phyloP scores from a whole-genome alignment of 2,888 invertebrate genomes.

The Metalampra italica region DNA sequence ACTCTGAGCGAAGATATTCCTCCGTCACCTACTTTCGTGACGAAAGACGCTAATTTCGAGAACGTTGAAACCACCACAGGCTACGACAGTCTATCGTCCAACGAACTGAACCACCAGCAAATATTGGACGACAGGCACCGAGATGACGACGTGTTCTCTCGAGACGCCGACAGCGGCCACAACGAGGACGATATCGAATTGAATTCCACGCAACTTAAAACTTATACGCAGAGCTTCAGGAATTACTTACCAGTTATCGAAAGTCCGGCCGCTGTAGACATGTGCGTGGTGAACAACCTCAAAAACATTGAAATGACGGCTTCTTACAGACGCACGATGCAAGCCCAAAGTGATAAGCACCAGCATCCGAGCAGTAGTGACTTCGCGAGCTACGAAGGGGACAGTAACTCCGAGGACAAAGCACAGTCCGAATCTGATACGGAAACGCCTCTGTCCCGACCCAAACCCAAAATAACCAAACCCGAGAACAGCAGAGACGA shows the following conservation, averaged over 20 bases:
- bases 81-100: slow-evolving; percentile 67
- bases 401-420: slow-evolving; percentile 79
- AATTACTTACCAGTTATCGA: slow-evolving; percentile 71
- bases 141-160: slow-evolving; percentile 49
- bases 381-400: slow-evolving; percentile 75
- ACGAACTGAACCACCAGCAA: slow-evolving; percentile 61
- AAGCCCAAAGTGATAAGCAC: slow-evolving; percentile 28
- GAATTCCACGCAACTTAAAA: slow-evolving; percentile 78
- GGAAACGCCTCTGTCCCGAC: slow-evolving; percentile 42
- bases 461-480: slow-evolving; percentile 80
- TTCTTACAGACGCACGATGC: slow-evolving; percentile 42
- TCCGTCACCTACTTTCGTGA: slow-evolving; percentile 71
- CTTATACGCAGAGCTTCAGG: slow-evolving; percentile 76
- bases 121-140: slow-evolving; percentile 44
- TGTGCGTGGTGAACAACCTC: slow-evolving; percentile 67
- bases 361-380: slow-evolving; percentile 57
- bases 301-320: slow-evolving; percentile 70
- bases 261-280: slow-evolving; percentile 63
- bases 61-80: slow-evolving; percentile 71
- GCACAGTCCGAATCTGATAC: slow-evolving; percentile 67
- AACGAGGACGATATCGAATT: slow-evolving; percentile 85
- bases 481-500: slow-evolving; percentile 61
- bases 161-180: slow-evolving; percentile 81
- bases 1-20: slow-evolving; percentile 79
- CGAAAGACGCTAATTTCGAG: slow-evolving; percentile 64